Conservation (phyloP, 2,888 invertebrate genomes). For the Agrenia bidenticulata region DNA sequence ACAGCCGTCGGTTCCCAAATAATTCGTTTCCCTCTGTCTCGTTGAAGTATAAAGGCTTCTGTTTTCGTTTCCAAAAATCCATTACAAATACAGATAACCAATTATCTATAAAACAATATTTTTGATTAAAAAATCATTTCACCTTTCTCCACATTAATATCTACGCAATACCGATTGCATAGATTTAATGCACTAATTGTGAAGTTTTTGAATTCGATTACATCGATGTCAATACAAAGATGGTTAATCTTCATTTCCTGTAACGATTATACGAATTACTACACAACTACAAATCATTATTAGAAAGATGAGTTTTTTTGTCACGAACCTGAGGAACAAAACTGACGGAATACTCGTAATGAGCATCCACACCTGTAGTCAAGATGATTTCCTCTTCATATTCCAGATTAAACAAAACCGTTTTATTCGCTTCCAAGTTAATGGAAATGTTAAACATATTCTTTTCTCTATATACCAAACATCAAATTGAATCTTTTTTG, state of each 20-base stretch:
- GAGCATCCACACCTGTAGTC: not conserved
- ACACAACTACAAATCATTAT: not conserved
- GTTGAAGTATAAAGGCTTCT: not conserved
- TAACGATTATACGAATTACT: too few species aligned
- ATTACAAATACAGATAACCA: too few species aligned
- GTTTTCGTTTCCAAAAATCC: too few species aligned
- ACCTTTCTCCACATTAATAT: not conserved
- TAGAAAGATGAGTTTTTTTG: not conserved
- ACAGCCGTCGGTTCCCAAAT: not conserved
- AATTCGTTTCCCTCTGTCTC: not conserved
- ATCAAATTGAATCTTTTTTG: not conserved
- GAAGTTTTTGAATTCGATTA: conserved; percentile 2
- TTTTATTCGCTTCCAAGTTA: not conserved
- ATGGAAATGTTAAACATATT: conserved; percentile 8
- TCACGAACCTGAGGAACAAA: conserved; percentile 5
- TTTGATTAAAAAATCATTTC: too few species aligned
- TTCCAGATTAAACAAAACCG: conserved; percentile 10
- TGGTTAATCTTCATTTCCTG: not conserved
- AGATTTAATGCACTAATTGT: not conserved
- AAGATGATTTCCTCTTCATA: conserved; percentile 5
- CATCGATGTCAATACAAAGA: not conserved
- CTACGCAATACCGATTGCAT: not conserved
- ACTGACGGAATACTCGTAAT: conserved; percentile 1
- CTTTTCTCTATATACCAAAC: not conserved
- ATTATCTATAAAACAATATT: too few species aligned